Conservation (phyloP, 1,140 invertebrate species). For the Halyomorpha halys region DNA sequence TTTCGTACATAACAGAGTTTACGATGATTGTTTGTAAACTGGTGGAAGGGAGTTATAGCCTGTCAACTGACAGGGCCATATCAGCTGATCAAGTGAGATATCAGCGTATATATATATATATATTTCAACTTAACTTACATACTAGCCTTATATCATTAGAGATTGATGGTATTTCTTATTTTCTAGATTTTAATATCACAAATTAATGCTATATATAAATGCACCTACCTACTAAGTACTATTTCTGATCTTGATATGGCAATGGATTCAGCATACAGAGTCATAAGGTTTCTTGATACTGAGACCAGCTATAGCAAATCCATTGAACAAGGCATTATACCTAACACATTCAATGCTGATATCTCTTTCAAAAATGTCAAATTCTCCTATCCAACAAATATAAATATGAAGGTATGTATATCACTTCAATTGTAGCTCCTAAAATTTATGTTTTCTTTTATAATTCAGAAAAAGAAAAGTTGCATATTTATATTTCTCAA, state of each 20-base stretch:
- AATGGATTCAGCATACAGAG: background rate
- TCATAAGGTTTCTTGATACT: background rate
- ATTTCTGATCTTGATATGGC: background rate
- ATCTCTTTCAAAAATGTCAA: conserved; percentile 63
- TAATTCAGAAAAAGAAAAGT: too few species aligned
- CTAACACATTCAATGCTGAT: conserved; percentile 50
- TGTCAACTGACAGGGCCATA: too few species aligned
- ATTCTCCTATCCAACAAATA: conserved; percentile 70
- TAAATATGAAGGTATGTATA: conserved; percentile 45
- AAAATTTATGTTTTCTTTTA: too few species aligned
- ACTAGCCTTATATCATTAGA: too few species aligned
- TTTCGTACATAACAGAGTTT: too few species aligned
- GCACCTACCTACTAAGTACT: background rate
- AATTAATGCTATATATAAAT: background rate
- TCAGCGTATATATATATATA: too few species aligned
- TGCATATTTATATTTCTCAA: conserved; percentile 14
- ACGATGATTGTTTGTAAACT: too few species aligned
- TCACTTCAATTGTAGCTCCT: background rate
- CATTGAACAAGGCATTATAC: conserved; percentile 46
- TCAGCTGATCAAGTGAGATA: too few species aligned
- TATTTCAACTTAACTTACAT: too few species aligned
- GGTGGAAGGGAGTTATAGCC: too few species aligned
- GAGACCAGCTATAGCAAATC: background rate
- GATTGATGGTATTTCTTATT: too few species aligned
- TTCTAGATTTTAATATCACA: background rate